phyloP scores from a whole-genome alignment of 2,797 vertebrate species.

The Syngnathus rostellatus region DNA sequence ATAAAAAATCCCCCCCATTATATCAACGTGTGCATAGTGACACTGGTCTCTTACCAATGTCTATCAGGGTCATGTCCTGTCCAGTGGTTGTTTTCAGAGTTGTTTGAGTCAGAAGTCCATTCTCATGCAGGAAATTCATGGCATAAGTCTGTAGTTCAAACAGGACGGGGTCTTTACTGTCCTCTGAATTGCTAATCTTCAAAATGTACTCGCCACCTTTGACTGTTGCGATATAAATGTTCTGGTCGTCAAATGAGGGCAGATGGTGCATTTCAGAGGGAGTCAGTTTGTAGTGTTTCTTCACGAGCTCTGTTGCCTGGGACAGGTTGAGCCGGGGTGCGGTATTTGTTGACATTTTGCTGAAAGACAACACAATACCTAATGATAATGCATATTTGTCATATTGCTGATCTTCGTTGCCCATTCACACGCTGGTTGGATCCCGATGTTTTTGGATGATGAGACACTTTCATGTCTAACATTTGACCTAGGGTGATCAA shows the following conservation, averaged over 20 bases:
- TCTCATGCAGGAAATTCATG: slow-evolving; percentile 71
- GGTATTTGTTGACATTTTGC: not conserved
- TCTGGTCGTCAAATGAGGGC: slow-evolving; percentile 3
- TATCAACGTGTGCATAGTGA: not conserved
- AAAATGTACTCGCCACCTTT: slow-evolving; percentile 68
- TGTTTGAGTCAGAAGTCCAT: slow-evolving; percentile 76
- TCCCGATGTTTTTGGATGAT: not conserved
- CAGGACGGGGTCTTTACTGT: slow-evolving; percentile 67
- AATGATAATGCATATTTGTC: not conserved
- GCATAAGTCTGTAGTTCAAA: slow-evolving; percentile 70
- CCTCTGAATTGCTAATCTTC: slow-evolving; percentile 78
- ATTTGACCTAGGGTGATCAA: too few species aligned
- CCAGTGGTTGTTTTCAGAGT: slow-evolving; percentile 46
- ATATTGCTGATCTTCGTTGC: not conserved
- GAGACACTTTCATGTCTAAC: too few species aligned
- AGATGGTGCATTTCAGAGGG: not conserved
- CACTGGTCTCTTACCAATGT: not conserved
- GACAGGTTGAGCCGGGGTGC: not conserved
- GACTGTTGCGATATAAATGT: not conserved
- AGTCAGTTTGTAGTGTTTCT: slow-evolving; percentile 1
- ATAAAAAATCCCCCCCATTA: not conserved
- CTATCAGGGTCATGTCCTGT: not conserved
- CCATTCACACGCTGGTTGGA: not conserved
- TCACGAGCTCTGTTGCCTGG: not conserved
- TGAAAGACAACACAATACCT: not conserved